Evolutionary conservation across 2,888 invertebrate genomes (phyloP), one percentile per base, ranked within the genome.

Genomic region (Drosophila siamana): DNA sequence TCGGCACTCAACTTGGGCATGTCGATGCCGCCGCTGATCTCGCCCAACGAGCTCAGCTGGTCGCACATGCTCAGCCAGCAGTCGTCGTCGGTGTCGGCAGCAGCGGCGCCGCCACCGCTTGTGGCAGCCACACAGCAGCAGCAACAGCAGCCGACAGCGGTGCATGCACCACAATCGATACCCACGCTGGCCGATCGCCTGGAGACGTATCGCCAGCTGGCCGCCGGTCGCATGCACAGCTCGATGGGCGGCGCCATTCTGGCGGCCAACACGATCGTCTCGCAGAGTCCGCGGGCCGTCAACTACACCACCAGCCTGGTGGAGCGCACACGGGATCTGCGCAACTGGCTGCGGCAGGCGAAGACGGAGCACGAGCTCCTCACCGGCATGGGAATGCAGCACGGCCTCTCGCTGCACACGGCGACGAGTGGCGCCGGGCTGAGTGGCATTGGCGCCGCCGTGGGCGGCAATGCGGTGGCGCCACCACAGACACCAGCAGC

Each of bases 281-380:
- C 92, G 2, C 92, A 92, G 72, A 91, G 90, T 69, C 90, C 91
- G 2, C 79, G 91, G 2, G 91, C 92, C 8, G 93, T 94, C 24
- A 94, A 94, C 54, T 93, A 94, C 19, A 93, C 94, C 1, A 94
- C 94, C 6, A 94, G 94, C 57, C 89, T 95, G 56, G 94, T 94
- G 48, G 95, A 95, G 83, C 92, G 95, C 33, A 95, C 95, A 1
- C 92, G 94, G 59, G 95, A 95, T 80, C 91, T 95, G 65, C 93
- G 95, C 68, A 95, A 95, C 81, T 95, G 95, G 95, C 89, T 95
- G 64, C 93, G 94, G 13, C 95, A 95, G 76, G 92, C 92, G 0
- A 92, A 92, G 79, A 92, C 89, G 43, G 92, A 92, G 89, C 92
- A 92, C 48, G 92, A 92, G 22, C 74, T 92, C 19, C 73, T 91